Evolutionary conservation across 2,797 vertebrate species (phyloP).

Genomic region (Chiloscyllium punctatum): DNA sequence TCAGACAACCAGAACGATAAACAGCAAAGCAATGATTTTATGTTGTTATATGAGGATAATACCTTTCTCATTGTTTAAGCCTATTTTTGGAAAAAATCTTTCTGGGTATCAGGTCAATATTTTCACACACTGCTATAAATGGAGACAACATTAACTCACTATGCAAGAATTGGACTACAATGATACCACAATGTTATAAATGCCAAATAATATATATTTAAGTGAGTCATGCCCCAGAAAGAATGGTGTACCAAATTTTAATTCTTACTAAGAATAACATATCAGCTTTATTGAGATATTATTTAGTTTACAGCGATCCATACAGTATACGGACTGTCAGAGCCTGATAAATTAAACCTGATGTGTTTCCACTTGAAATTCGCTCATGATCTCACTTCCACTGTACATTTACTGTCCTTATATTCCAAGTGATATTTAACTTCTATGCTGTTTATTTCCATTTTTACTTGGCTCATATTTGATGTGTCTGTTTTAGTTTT

Average conservation of each 20-base stretch:
- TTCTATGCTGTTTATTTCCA: neutral
- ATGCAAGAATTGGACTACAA: neutral
- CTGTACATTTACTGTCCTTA: neutral
- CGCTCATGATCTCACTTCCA: neutral
- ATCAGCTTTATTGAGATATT: neutral
- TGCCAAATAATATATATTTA: neutral
- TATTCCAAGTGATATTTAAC: neutral
- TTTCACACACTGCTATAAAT: neutral
- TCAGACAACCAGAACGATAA: neutral
- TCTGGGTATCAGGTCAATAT: neutral
- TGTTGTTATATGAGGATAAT: neutral
- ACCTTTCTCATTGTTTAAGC: neutral
- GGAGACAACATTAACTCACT: conserved; percentile 21
- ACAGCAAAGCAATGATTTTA: neutral
- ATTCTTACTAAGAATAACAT: neutral
- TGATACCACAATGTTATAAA: neutral
- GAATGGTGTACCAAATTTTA: neutral
- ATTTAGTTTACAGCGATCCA: neutral
- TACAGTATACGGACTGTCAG: neutral
- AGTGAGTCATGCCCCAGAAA: neutral
- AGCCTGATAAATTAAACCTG: neutral
- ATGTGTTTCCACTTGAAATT: neutral
- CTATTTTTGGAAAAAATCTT: neutral
- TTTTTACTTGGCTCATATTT: neutral
- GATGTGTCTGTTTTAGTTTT: neutral